Evolutionary conservation across 2,888 invertebrate species (phyloP), one percentile per base, ranked within the genome.

Genomic region (Rhamnusium bicolor): DNA sequence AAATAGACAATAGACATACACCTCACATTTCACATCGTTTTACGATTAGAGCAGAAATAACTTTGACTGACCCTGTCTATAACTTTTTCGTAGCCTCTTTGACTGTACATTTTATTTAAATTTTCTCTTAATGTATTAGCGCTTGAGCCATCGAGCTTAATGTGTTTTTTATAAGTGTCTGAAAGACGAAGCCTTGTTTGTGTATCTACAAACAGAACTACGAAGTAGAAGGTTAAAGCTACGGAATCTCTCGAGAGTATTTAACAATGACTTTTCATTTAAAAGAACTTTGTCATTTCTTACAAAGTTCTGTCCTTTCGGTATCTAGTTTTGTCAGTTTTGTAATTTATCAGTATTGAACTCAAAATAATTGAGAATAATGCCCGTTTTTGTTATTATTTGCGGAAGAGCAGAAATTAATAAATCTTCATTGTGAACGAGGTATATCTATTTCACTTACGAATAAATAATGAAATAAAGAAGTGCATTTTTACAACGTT

Each of bases 301-400:
- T 46, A 61, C 60, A 16, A 18, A 14, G 16, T 16, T 60, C 60
- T 61, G 60, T 46, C 60, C 19, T 40, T 46, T 46, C 19, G n/a
- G 40, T 61, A 19, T 19, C 1, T n/a, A 14, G 40, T 10, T 46
- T 19, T 46, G 60, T 61, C 60, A 61, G 60, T 46, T 49, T 61
- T n/a, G 19, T 46, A 46, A 61, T 61, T 61, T 40, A 61, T 61
- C 60, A 61, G 19, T 61, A 40, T 61, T 61, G 60, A 19, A 27
- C 12, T 6, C n/a, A n/a, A 46, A 61, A 46, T 46, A 61, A 61
- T 18, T 40, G n/a, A 61, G 60, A 46, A 46, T 21, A n/a, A 61
- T 61, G 32, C 1, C 2, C 10, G n/a, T 32, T 10, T 2, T 32
- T 12, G 10, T 32, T 12, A 12, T 32, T 32, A 7, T n/a, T n/a